Base-by-base conservation (phyloP, 1,140 invertebrate genomes). In the Drosophila suzukii region DNA sequence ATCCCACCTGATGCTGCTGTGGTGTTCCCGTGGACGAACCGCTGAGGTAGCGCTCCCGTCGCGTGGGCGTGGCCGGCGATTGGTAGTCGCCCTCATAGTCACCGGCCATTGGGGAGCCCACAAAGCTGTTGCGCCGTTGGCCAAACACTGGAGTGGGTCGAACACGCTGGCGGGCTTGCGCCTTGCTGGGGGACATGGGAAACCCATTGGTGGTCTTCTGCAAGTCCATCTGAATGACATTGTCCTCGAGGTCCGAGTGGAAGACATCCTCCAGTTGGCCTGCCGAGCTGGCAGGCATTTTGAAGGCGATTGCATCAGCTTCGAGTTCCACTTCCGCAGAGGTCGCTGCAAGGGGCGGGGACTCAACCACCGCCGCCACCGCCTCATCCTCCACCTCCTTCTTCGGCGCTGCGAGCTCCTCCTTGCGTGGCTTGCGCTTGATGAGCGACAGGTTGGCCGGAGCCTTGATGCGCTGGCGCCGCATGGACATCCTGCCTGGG, bases 381-480 rank as follows among this genome's bases (percentile, higher is more conserved):
- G 36, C 15, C 36, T 56, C 49, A 43, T 65, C 75, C 38, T 65
- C 51, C 12, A 20, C 32, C 27, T 63, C 66, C 49, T 17, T 17
- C 41, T 57, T 59, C n/a, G 53, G 34, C 13, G 39, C 49, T 32
- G 63, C 24, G 12, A 49, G 15, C 39, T 90, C 81, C 47, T 90
- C 85, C 30, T 59, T 84, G 2, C 85, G 80, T 12, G 77, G 57
- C 49, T 92, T 92, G 6, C 91, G 81, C 41, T 92, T 92, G 11
- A 91, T 71, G 50, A 73, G 74, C 49, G 75, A 68, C 55, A 65
- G 67, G 66, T 93, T 93, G 34, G 93, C 93, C 66, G 93, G 70
- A 36, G 93, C 93, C 78, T 94, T 94, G 68, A 94, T 93, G 65
- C 93, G 90, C 49, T 93, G 91, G 62, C 93, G 78, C 73, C 93